Evolutionary conservation across 2,888 invertebrate species (phyloP), one percentile per base, ranked within the genome.

Genomic region (Rhyacophila evoluta): DNA sequence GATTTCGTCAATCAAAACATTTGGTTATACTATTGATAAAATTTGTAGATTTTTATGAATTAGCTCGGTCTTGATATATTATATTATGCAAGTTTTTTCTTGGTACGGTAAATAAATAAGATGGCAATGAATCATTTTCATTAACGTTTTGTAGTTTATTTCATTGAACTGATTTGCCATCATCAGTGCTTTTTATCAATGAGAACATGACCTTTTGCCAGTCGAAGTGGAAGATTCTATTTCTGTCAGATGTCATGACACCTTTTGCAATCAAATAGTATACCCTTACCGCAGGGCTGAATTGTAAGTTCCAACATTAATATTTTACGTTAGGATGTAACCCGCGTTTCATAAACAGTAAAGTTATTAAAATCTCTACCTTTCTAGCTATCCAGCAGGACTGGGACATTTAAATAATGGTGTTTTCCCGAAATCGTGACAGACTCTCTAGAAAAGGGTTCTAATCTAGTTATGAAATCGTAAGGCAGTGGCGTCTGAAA

Each of bases 401-500:
- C 55, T 55, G 55, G 55, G 19, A 55, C 55, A 55, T 55, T 55
- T 55, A 55, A 55, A 55, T 55, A 55, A 55, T 55, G 12, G 55
- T 55, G 25, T 55, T 55, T 55, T 55, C 55, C 55, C 55, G 19
- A 55, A 55, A 15, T 55, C 55, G 55, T 25, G 55, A 25, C 55
- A 55, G 55, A 55, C 55, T 55, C 19, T 55, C 19, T 55, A 55
- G 55, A 55, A 55, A 55, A 55, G 55, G 55, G 55, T 55, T 55
- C 25, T 55, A 55, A 55, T 55, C 55, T 55, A 55, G 55, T 55
- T 55, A 55, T 4, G 25, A 55, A 55, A 55, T 55, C 55, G 10
- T 55, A 55, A 55, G 15, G 55, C 55, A 55, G 55, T 55, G 55
- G 19, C 55, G 55, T 55, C 15, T 8, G 55, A 19, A 55, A 55